A percentile compares a stretch with the other conserved stretches of the same genome.
Conservation (phyloP, 2,113 vertebrate species). For the Aptenodytes forsteri region DNA sequence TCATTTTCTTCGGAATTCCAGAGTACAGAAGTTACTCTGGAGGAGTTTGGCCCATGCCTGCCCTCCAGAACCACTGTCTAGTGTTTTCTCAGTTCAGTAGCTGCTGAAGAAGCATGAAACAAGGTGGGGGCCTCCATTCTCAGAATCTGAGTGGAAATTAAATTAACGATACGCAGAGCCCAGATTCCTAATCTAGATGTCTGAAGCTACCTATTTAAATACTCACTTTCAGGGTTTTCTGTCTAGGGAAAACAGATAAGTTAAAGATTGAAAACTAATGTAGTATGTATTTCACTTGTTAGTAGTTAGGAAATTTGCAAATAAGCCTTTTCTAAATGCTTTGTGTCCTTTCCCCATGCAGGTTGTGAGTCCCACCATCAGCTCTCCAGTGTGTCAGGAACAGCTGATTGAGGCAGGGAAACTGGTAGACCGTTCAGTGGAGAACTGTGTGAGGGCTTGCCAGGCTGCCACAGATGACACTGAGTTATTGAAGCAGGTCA, state of each 20-base stretch:
- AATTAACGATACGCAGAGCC: neutral
- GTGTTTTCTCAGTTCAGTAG: neutral
- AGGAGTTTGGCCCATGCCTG: neutral
- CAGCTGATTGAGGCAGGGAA: conserved; percentile 96
- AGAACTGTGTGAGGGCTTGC: conserved; percentile 92
- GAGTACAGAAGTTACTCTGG: neutral
- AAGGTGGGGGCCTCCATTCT: neutral
- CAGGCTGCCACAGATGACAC: conserved; percentile 87
- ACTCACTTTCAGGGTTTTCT: neutral
- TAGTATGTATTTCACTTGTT: neutral
- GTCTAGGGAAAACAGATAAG: neutral
- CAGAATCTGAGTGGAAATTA: neutral
- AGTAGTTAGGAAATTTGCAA: neutral
- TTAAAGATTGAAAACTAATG: neutral
- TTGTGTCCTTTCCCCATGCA: neutral
- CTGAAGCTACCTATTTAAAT: neutral
- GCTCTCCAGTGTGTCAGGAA: conserved; percentile 96
- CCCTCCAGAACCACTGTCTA: neutral
- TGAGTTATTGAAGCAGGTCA: conserved; percentile 93
- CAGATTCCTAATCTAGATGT: neutral
- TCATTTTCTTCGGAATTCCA: neutral
- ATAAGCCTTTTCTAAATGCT: neutral
- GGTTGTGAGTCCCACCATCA: conserved; percentile 98
- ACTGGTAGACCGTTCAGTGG: conserved; percentile 95
- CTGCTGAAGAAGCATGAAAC: neutral